These are phyloP conservation scores for Rousettus madagascariensis DNA, from an alignment of 2,797 vertebrate genomes.

Conservation along the genomic window DNA sequence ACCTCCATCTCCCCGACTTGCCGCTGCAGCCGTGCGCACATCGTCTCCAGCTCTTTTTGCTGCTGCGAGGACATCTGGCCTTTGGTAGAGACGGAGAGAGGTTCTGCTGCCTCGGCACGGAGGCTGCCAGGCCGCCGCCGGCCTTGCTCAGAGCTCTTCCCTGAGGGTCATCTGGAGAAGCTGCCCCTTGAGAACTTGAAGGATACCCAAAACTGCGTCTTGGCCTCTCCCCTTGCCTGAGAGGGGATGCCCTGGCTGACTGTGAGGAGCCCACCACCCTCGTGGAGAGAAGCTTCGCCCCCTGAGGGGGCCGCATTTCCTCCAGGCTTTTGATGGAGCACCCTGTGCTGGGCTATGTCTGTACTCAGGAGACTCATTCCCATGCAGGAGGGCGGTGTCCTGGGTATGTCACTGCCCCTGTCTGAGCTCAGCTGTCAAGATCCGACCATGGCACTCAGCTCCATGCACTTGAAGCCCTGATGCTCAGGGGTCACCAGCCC, in stretches of 20 bases:
- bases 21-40: constrained; percentile 87
- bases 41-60: constrained; percentile 81
- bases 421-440: not conserved
- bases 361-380: not conserved
- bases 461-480: not conserved
- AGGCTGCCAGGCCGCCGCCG: not conserved
- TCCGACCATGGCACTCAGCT: not conserved
- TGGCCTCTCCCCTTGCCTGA: not conserved
- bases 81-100: not conserved
- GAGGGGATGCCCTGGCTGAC: not conserved
- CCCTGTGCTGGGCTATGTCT: not conserved
- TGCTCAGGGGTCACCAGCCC: not conserved
- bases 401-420: not conserved
- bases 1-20: constrained; percentile 96
- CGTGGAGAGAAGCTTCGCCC: not conserved
- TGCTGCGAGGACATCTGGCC: not conserved
- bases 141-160: not conserved
- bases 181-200: not conserved
- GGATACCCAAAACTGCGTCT: not conserved
- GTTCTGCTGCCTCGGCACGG: not conserved
- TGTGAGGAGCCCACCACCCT: not conserved
- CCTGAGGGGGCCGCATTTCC: not conserved
- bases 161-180: not conserved
- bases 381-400: not conserved
- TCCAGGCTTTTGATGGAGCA: not conserved